These are phyloP conservation scores for Rhinichthys klamathensis DNA, from an alignment of 2,113 vertebrate species.

Conservation along the genomic window DNA sequence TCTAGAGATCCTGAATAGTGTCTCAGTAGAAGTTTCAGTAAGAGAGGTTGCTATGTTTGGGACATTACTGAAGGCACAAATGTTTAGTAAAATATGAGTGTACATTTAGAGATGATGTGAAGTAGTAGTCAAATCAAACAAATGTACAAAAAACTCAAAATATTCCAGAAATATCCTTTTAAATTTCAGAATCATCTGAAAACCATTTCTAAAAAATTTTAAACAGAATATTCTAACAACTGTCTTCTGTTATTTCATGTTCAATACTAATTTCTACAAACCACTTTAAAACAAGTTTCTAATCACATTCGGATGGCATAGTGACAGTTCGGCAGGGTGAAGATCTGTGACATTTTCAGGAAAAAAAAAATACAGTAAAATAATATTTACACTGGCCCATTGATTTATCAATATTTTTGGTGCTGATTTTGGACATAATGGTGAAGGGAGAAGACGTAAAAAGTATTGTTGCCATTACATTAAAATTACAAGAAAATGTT, in stretches of 20 bases:
- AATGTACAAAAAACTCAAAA: constrained; percentile 33
- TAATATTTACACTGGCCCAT: constrained; percentile 35
- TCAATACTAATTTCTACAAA: constrained; percentile 19
- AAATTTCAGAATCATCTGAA: neutral
- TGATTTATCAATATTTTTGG: constrained; percentile 36
- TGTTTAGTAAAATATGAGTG: neutral
- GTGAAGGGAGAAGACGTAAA: constrained; percentile 29
- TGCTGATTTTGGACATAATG: constrained; percentile 30
- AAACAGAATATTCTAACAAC: neutral
- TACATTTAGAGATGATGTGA: neutral
- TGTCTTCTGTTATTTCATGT: neutral
- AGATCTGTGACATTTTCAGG: constrained; percentile 23
- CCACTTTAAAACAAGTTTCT: constrained; percentile 3
- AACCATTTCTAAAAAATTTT: neutral
- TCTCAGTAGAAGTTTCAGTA: neutral
- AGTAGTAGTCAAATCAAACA: neutral
- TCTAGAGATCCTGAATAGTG: neutral
- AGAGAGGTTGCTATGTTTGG: constrained; percentile 11
- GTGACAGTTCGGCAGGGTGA: constrained; percentile 37
- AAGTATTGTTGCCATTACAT: constrained; percentile 49
- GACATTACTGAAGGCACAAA: constrained; percentile 25
- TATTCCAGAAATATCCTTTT: constrained; percentile 20
- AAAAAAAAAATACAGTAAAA: constrained; percentile 31
- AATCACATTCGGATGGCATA: constrained; percentile 29
- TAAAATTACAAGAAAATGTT: constrained; percentile 53